These are phyloP conservation scores for Melanotaenia parkinsoni DNA, from an alignment of 2,797 vertebrate species.

Conservation along the genomic window DNA sequence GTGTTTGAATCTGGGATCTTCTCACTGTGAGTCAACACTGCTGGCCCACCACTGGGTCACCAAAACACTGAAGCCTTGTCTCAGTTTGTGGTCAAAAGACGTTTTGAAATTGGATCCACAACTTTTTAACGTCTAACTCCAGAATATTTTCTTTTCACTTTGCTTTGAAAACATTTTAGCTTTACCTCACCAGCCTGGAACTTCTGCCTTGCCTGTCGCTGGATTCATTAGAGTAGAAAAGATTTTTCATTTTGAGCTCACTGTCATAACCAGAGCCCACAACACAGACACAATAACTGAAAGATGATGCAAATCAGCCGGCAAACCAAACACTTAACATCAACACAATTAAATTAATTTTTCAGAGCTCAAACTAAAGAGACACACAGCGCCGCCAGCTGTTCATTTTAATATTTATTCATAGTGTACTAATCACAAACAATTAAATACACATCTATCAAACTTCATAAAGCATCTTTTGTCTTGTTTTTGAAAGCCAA, in stretches of 20 bases:
- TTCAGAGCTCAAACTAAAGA: conserved; percentile 1
- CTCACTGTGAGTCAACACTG: conserved; percentile 18
- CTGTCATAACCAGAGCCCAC: conserved; percentile 7
- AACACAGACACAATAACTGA: conserved; percentile 2
- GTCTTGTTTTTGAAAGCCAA: conserved; percentile 18
- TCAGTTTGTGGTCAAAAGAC: conserved; percentile 3
- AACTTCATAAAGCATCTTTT: conserved; percentile 15
- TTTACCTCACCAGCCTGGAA: conserved; percentile 26
- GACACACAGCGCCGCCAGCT: not conserved
- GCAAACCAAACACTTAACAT: conserved; percentile 7
- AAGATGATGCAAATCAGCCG: conserved; percentile 28
- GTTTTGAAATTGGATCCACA: conserved; percentile 12
- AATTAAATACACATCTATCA: conserved; percentile 8
- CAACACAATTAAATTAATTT: conserved; percentile 20
- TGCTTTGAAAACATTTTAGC: conserved; percentile 21
- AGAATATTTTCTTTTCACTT: conserved; percentile 11
- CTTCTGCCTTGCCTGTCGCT: conserved; percentile 20
- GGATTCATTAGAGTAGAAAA: conserved; percentile 22
- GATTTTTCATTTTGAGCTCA: conserved; percentile 22
- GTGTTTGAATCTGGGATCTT: not conserved
- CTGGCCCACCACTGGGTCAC: not conserved
- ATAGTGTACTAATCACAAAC: not conserved
- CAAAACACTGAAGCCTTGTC: not conserved
- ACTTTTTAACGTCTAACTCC: not conserved
- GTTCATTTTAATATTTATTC: not conserved